Evolutionary conservation across 2,888 invertebrate genomes (phyloP).

Genomic region (Urechis unicinctus): DNA sequence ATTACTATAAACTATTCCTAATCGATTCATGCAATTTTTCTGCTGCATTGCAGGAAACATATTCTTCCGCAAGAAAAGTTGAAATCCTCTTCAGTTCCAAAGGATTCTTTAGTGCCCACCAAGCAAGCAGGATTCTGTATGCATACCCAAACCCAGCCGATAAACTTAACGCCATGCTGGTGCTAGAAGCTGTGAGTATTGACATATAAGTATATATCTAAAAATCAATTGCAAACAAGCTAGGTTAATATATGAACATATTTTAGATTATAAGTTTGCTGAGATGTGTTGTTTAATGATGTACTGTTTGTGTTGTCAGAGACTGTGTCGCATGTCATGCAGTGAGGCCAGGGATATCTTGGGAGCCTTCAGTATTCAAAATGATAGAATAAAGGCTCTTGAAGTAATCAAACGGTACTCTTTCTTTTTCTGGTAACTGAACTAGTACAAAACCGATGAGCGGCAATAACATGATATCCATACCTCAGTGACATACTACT

Average conservation of each 20-base stretch:
- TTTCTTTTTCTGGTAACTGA: no score
- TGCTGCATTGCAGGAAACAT: slow-evolving; percentile 36
- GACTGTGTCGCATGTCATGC: slow-evolving; percentile 46
- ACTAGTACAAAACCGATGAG: no score
- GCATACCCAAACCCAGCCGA: slow-evolving; percentile 40
- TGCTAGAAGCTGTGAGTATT: slow-evolving; percentile 44
- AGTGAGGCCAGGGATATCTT: slow-evolving; percentile 44
- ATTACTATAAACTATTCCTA: no score
- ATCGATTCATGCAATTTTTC: no score
- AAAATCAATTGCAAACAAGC: neutral
- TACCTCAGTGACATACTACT: neutral
- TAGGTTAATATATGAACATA: no score
- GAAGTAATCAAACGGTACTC: slow-evolving; percentile 45
- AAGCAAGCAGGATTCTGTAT: slow-evolving; percentile 41
- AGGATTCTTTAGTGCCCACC: slow-evolving; percentile 40
- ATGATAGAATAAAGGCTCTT: slow-evolving; percentile 44
- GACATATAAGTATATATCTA: neutral
- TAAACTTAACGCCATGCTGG: slow-evolving; percentile 41
- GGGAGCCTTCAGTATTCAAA: slow-evolving; percentile 40
- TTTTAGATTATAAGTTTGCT: no score
- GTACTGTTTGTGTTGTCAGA: no score
- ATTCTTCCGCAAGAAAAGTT: slow-evolving; percentile 37
- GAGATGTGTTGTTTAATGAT: no score
- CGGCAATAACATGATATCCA: neutral
- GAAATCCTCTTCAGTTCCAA: slow-evolving; percentile 41